phyloP scores from a whole-genome alignment of 2,797 vertebrate species.

The Thamnophis elegans region DNA sequence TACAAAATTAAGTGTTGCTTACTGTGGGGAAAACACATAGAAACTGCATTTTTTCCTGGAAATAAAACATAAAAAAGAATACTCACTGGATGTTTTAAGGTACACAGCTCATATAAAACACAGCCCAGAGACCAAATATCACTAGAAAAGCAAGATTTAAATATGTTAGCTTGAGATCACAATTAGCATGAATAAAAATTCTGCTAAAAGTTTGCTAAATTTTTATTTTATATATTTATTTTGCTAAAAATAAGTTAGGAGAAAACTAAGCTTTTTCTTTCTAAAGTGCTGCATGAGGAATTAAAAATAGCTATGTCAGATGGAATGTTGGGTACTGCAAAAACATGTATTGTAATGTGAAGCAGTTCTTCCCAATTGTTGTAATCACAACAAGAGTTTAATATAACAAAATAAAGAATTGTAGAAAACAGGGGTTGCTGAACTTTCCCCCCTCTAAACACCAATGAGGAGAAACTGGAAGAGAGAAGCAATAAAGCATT shows the following conservation, averaged over 20 bases:
- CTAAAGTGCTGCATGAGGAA: background rate
- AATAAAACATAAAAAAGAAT: background rate
- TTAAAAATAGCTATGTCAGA: background rate
- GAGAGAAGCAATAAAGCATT: background rate
- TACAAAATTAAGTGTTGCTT: background rate
- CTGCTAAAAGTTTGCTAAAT: too few species aligned
- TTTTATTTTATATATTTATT: too few species aligned
- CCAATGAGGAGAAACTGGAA: background rate
- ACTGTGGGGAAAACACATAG: background rate
- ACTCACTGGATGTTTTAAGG: slow-evolving; percentile 89
- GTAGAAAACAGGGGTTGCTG: background rate
- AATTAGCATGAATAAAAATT: background rate
- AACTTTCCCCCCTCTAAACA: background rate
- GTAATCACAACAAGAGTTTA: background rate
- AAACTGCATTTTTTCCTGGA: background rate
- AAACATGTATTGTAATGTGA: background rate
- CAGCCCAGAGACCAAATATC: slow-evolving; percentile 96
- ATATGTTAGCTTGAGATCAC: background rate
- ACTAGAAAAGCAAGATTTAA: slow-evolving; percentile 70
- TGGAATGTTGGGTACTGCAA: background rate
- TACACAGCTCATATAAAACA: slow-evolving; percentile 91
- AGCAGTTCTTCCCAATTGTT: background rate
- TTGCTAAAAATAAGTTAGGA: background rate
- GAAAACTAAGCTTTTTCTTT: background rate
- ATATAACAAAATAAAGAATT: background rate